Evolutionary conservation across 2,113 vertebrate species (phyloP).

Genomic region (Nibea coibor): DNA sequence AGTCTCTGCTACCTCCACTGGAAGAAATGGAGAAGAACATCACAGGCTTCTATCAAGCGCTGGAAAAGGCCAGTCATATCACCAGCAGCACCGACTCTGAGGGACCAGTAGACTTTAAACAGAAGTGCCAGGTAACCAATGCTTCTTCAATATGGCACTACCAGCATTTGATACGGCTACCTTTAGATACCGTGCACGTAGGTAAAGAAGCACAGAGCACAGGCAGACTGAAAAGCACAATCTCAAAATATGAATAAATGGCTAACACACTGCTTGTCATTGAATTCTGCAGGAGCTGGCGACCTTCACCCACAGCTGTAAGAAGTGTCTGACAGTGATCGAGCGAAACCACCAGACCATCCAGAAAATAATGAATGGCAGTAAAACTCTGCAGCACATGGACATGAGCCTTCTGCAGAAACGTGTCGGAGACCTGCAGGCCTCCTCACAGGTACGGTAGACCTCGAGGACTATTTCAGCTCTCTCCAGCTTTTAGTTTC

Average conservation of each 20-base stretch:
- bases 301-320: slow-evolving; percentile 93
- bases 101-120: slow-evolving; percentile 89
- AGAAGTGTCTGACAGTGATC: slow-evolving; percentile 89
- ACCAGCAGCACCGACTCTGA: slow-evolving; percentile 86
- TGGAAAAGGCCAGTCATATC: slow-evolving; percentile 91
- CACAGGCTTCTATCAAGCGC: slow-evolving; percentile 91
- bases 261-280: slow-evolving; percentile 11
- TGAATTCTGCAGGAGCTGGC: slow-evolving; percentile 87
- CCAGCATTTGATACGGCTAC: neutral
- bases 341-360: slow-evolving; percentile 92
- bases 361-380: slow-evolving; percentile 85
- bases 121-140: slow-evolving; percentile 91
- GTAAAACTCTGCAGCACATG: slow-evolving; percentile 88
- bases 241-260: neutral
- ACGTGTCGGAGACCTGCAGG: slow-evolving; percentile 88
- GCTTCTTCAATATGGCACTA: neutral
- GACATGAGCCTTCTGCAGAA: slow-evolving; percentile 90
- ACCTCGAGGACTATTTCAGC: neutral
- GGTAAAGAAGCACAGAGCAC: neutral
- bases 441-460: slow-evolving; percentile 90
- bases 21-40: slow-evolving; percentile 96
- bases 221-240: neutral
- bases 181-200: neutral
- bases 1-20: slow-evolving; percentile 87
- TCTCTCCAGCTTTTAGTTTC: neutral